Conservation (phyloP, 2,888 invertebrate species). For the Ormyrus nitidulus region DNA sequence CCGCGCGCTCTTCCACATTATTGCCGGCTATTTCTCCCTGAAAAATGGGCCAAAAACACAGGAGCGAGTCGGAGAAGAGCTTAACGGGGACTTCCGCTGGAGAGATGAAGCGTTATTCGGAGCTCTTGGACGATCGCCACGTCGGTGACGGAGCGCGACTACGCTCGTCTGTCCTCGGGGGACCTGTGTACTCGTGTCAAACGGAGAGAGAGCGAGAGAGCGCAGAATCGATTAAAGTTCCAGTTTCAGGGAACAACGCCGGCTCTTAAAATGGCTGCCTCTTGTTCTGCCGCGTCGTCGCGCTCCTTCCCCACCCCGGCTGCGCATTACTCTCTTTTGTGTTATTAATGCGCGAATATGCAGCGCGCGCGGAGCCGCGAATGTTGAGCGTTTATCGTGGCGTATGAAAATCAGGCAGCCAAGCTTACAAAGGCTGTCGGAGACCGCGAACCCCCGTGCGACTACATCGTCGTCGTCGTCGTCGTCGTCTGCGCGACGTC, state of each 20-base stretch:
- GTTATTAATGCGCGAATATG: conserved; percentile 62
- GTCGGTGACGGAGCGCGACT: conserved; percentile 19
- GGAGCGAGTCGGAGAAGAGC: conserved; percentile 24
- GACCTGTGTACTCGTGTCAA: conserved; percentile 32
- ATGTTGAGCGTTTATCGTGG: conserved; percentile 59
- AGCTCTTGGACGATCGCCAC: conserved; percentile 51
- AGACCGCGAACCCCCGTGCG: conserved; percentile 49
- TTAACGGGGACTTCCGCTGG: conserved; percentile 47
- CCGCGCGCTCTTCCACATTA: too few relatives aligned
- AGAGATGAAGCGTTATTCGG: conserved; percentile 47
- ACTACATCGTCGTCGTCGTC: conserved; percentile 29
- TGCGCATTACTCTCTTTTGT: conserved; percentile 29
- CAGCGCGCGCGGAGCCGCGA: conserved; percentile 55
- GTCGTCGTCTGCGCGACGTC: conserved; percentile 28
- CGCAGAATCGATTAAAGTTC: conserved; percentile 52
- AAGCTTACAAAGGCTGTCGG: conserved; percentile 60
- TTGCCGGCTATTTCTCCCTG: conserved; percentile 24
- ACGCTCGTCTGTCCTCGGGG: neutral
- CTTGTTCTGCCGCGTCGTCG: neutral
- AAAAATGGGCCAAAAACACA: conserved; percentile 5
- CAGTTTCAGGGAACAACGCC: conserved; percentile 22
- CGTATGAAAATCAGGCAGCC: conserved; percentile 63
- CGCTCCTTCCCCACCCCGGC: too few relatives aligned
- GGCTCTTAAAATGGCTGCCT: conserved; percentile 26
- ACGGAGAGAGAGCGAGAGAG: conserved; percentile 16